Evolutionary conservation across 1,140 invertebrate species (phyloP).

Genomic region (Papilio helenus): DNA sequence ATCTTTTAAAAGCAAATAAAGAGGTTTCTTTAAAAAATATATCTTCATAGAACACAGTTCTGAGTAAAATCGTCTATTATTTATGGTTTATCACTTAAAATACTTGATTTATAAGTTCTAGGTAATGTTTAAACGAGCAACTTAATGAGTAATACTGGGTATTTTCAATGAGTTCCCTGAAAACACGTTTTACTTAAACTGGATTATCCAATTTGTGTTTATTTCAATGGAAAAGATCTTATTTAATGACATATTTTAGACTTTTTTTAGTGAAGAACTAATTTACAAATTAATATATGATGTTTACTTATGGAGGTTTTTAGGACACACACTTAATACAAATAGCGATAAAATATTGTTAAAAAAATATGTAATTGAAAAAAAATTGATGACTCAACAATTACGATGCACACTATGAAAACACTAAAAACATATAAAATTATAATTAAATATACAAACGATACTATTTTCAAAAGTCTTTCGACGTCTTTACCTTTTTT

Average conservation of each 20-base stretch:
- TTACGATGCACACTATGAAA: too few species aligned
- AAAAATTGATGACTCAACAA: too few species aligned
- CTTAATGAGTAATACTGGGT: slow-evolving; percentile 6
- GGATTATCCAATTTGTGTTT: neutral
- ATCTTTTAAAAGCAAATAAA: too few species aligned
- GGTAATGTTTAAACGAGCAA: neutral
- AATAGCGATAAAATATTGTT: too few species aligned
- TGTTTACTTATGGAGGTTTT: too few species aligned
- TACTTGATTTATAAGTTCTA: neutral
- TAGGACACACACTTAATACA: too few species aligned
- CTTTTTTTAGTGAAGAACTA: too few species aligned
- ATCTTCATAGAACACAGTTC: neutral
- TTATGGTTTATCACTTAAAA: neutral
- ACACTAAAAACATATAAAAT: too few species aligned
- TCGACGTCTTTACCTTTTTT: neutral
- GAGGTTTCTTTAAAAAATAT: too few species aligned
- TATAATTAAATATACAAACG: neutral
- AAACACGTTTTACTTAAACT: neutral
- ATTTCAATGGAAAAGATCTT: neutral
- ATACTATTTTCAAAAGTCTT: neutral
- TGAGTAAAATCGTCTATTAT: neutral
- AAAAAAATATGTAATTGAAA: too few species aligned
- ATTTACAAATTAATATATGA: too few species aligned
- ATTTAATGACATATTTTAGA: too few species aligned
- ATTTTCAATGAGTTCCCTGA: neutral